These are phyloP conservation scores for Hemiscyllium ocellatum DNA, from an alignment of 2,113 vertebrate species.

Conservation along the genomic window DNA sequence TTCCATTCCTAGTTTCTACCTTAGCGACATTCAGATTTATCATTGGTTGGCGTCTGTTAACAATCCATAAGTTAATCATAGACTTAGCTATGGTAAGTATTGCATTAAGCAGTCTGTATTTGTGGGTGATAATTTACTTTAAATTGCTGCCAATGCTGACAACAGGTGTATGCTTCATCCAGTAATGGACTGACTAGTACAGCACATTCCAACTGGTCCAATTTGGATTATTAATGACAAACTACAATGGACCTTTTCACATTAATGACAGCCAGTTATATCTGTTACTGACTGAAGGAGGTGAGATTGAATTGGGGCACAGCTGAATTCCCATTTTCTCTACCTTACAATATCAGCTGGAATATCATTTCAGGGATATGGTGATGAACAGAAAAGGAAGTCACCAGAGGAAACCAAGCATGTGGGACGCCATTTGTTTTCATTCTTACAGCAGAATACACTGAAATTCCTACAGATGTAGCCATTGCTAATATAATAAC, in stretches of 20 bases:
- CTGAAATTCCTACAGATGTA: neutral
- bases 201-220: neutral
- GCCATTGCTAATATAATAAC: neutral
- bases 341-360: neutral
- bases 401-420: neutral
- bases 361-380: neutral
- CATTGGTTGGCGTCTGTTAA: slow-evolving; percentile 70
- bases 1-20: slow-evolving; percentile 26
- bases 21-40: slow-evolving; percentile 57
- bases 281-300: neutral
- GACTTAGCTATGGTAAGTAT: slow-evolving; percentile 81
- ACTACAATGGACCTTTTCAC: neutral
- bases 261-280: neutral
- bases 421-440: neutral
- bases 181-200: neutral
- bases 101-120: neutral
- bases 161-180: neutral
- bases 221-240: neutral
- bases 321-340: neutral
- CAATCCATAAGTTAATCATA: slow-evolving; percentile 75
- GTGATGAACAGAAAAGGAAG: neutral
- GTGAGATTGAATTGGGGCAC: neutral
- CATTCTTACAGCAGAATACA: neutral
- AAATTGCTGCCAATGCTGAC: neutral
- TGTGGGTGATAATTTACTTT: neutral